These are phyloP conservation scores for Sebastiscus tertius DNA, from an alignment of 2,797 vertebrate species.

Conservation along the genomic window DNA sequence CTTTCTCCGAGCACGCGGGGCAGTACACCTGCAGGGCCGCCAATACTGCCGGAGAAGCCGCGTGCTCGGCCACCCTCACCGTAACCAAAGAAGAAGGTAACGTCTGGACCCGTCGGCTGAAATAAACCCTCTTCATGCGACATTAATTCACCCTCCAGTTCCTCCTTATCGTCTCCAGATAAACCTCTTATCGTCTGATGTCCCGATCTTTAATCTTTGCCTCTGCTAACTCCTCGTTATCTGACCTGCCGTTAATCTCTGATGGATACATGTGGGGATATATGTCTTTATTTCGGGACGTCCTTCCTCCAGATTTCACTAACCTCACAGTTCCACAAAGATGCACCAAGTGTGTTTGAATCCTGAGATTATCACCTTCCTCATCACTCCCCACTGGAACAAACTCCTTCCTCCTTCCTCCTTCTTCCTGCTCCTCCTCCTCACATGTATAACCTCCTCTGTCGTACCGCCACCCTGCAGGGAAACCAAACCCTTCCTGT, in stretches of 20 bases:
- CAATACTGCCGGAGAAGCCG: slow-evolving; percentile 89
- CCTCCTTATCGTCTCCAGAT: not conserved
- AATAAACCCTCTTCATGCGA: not conserved
- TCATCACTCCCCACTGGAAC: not conserved
- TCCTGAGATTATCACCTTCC: not conserved
- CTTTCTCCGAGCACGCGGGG: slow-evolving; percentile 91
- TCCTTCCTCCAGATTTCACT: slow-evolving; percentile 37
- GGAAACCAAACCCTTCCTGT: not conserved
- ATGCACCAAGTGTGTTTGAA: not conserved
- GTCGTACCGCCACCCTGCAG: not conserved
- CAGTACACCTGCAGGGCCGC: slow-evolving; percentile 92
- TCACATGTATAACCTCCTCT: not conserved
- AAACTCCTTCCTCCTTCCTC: not conserved
- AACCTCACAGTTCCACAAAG: slow-evolving; percentile 42
- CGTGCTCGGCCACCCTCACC: slow-evolving; percentile 89
- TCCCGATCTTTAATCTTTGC: too few species aligned
- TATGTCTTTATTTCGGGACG: slow-evolving; percentile 19
- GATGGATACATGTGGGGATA: too few species aligned
- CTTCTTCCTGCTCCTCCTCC: not conserved
- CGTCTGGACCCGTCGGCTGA: slow-evolving; percentile 42
- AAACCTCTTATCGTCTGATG: too few species aligned
- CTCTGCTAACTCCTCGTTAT: too few species aligned
- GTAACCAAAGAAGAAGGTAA: slow-evolving; percentile 88
- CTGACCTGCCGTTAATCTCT: too few species aligned
- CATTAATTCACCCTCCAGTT: slow-evolving; percentile 4